Conservation (phyloP, 1,140 invertebrate genomes). For the Bombus difficillimus region DNA sequence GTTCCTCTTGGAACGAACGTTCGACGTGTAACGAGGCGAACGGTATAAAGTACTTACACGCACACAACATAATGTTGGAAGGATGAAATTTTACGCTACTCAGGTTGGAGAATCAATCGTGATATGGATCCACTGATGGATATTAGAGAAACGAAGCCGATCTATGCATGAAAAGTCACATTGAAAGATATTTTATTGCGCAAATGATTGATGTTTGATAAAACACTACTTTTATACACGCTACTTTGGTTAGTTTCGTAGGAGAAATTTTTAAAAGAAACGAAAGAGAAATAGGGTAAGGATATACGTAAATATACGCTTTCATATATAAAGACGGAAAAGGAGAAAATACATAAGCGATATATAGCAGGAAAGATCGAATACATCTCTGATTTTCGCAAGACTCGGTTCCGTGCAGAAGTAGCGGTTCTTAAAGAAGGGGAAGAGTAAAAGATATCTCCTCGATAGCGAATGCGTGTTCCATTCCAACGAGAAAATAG, state of each 20-base stretch:
- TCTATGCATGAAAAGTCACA: neutral
- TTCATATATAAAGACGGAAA: neutral
- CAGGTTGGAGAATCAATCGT: neutral
- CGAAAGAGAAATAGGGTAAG: neutral
- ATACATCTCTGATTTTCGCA: neutral
- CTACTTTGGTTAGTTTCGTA: neutral
- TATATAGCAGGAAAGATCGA: neutral
- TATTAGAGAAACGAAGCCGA: neutral
- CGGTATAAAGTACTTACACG: neutral
- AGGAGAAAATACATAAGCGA: neutral
- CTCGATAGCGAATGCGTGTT: constrained; percentile 13
- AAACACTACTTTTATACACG: no score
- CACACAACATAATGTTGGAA: constrained; percentile 5
- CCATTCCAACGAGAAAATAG: constrained; percentile 37
- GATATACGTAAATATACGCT: neutral
- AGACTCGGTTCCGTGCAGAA: neutral
- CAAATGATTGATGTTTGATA: no score
- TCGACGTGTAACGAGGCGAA: neutral
- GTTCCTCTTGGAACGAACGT: neutral
- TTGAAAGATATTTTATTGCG: neutral
- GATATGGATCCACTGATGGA: neutral
- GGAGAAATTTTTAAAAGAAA: neutral
- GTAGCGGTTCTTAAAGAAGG: neutral
- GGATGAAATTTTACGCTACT: constrained; percentile 24
- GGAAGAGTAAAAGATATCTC: neutral